Evolutionary conservation across 2,888 invertebrate genomes (phyloP).

Genomic region (Amphipyra tragopoginis): DNA sequence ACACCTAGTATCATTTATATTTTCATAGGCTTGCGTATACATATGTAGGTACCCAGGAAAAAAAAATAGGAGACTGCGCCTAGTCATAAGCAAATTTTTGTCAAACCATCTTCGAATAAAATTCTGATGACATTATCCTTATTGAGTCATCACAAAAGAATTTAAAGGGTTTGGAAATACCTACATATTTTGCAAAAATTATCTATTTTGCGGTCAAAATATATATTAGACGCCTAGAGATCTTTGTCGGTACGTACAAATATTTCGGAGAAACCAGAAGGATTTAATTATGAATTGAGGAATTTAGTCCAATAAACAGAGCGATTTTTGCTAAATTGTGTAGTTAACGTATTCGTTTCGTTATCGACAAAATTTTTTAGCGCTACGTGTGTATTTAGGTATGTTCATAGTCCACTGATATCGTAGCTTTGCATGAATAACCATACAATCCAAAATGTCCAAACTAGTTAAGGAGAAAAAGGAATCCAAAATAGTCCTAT

Average conservation of each 20-base stretch:
- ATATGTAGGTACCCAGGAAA: no score
- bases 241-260: not conserved
- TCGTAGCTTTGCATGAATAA: no score
- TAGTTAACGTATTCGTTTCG: no score
- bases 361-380: no score
- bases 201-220: slow-evolving; percentile 6
- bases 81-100: slow-evolving; percentile 11
- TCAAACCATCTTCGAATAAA: slow-evolving; percentile 11
- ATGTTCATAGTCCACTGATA: no score
- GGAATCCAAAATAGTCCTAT: no score
- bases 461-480: no score
- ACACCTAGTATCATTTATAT: no score
- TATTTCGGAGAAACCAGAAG: slow-evolving; percentile 5
- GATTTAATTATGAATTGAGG: not conserved
- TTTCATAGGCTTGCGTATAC: no score
- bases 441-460: no score
- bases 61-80: not conserved
- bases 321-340: no score
- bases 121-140: slow-evolving; percentile 25
- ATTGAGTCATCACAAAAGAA: slow-evolving; percentile 35
- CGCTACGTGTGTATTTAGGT: no score
- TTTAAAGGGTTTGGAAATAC: slow-evolving; percentile 10
- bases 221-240: not conserved
- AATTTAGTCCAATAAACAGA: not conserved
- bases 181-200: slow-evolving; percentile 4